Percentiles rank a stretch among this genome's conserved stretches.
Evolutionary conservation across 2,888 invertebrate genomes (phyloP).

Genomic region (Philaethria dido): DNA sequence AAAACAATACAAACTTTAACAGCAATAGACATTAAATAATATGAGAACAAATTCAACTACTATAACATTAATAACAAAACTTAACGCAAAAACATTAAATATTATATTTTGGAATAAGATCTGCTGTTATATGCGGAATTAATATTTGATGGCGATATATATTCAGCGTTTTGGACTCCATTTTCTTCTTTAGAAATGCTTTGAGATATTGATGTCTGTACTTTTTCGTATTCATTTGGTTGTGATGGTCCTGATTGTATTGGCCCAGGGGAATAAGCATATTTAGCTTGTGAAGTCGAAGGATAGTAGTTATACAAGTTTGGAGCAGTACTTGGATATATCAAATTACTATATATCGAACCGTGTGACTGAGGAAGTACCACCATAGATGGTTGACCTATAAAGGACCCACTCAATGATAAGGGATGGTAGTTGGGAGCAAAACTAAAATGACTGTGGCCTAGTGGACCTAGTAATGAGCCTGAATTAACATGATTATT

Average conservation of each 20-base stretch:
- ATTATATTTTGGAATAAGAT: constrained; percentile 45
- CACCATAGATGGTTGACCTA: constrained; percentile 71
- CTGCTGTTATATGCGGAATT: constrained; percentile 63
- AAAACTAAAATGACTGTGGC: constrained; percentile 62
- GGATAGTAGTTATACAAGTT: constrained; percentile 73
- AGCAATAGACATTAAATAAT: constrained; percentile 30
- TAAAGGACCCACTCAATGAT: constrained; percentile 58
- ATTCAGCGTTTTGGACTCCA: constrained; percentile 65
- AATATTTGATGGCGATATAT: constrained; percentile 61
- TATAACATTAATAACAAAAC: constrained; percentile 1
- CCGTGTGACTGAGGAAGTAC: constrained; percentile 68
- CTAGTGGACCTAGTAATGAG: constrained; percentile 49
- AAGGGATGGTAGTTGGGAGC: constrained; percentile 60
- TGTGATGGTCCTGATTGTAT: constrained; percentile 52
- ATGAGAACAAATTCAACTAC: constrained; percentile 24
- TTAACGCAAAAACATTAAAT: neutral
- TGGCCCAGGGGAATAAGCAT: constrained; percentile 57
- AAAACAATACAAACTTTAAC: constrained; percentile 25
- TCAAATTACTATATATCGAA: constrained; percentile 64
- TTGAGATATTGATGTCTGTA: constrained; percentile 58
- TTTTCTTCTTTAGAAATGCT: constrained; percentile 69
- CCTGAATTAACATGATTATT: constrained; percentile 55
- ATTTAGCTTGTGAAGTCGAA: constrained; percentile 65
- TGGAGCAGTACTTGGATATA: constrained; percentile 65
- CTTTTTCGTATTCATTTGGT: constrained; percentile 66